Conservation (phyloP, 2,797 vertebrate species). For the Centropyge bicolor region DNA sequence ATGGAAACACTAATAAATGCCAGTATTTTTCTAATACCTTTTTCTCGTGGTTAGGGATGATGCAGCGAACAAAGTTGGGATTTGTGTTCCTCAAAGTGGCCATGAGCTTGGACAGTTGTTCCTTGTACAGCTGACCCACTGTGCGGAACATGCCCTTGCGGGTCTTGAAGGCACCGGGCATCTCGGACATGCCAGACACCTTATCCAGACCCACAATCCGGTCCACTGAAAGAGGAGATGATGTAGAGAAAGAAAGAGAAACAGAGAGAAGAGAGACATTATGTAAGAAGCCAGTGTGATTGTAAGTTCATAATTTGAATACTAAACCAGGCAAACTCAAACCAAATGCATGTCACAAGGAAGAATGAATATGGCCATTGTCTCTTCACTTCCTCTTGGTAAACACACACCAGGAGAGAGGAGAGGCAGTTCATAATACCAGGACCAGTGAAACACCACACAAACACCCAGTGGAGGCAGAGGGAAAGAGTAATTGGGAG, state of each 20-base stretch:
- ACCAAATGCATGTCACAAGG: conserved; percentile 65
- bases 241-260: neutral
- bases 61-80: conserved; percentile 99
- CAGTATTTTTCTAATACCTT: conserved; percentile 84
- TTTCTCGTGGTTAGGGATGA: conserved; percentile 99
- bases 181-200: conserved; percentile 95
- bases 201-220: conserved; percentile 98
- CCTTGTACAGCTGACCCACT: conserved; percentile 98
- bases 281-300: neutral
- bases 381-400: conserved; percentile 54
- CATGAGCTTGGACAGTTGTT: conserved; percentile 98
- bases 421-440: conserved; percentile 46
- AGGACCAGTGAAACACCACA: conserved; percentile 75
- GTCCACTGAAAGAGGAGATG: conserved; percentile 87
- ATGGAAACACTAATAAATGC: neutral
- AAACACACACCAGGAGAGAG: conserved; percentile 50
- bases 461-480: conserved; percentile 64
- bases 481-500: conserved; percentile 43
- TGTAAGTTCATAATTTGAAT: neutral
- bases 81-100: conserved; percentile 98
- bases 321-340: conserved; percentile 62
- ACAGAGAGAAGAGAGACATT: neutral
- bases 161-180: conserved; percentile 96
- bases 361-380: conserved; percentile 52
- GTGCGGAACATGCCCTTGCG: conserved; percentile 99